These are phyloP conservation scores for Rhizoglyphus robini DNA, from an alignment of 1,140 invertebrate species.

Conservation along the genomic window DNA sequence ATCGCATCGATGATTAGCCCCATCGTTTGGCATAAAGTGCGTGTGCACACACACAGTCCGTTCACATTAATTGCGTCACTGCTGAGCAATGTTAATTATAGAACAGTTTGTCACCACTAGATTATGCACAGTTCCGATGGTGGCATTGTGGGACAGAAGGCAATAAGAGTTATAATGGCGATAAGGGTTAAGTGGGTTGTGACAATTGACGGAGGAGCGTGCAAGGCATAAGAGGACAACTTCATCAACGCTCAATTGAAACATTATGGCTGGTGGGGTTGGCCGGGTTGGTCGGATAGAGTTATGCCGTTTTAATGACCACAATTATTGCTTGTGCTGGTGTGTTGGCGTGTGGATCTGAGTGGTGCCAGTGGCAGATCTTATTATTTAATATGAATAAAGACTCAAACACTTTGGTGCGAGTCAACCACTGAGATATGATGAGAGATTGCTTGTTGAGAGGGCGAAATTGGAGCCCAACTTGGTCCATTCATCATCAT, in stretches of 20 bases:
- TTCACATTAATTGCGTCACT: too few species aligned
- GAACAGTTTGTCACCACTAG: too few species aligned
- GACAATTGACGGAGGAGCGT: background rate
- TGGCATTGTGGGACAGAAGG: too few species aligned
- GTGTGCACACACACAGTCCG: too few species aligned
- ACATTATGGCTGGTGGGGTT: background rate
- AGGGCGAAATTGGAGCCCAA: background rate
- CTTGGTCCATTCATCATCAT: slow-evolving; percentile 4
- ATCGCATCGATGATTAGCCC: too few species aligned
- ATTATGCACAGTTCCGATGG: too few species aligned
- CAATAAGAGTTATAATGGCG: too few species aligned
- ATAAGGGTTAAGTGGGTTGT: slow-evolving; percentile 1
- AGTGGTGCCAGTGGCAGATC: background rate
- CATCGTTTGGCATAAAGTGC: too few species aligned
- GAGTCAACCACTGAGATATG: background rate
- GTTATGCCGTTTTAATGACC: slow-evolving; percentile 1
- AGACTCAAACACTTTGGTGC: too few species aligned
- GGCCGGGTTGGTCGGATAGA: background rate
- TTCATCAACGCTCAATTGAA: background rate
- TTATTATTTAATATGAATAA: background rate
- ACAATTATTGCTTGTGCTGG: slow-evolving; percentile 2
- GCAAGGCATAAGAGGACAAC: background rate
- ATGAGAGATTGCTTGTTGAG: background rate
- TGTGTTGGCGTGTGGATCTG: background rate
- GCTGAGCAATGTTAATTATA: too few species aligned